A percentile compares a stretch with the other conserved stretches of the same genome.
Conservation (phyloP, 2,888 invertebrate genomes). For the Orthosia gothica region DNA sequence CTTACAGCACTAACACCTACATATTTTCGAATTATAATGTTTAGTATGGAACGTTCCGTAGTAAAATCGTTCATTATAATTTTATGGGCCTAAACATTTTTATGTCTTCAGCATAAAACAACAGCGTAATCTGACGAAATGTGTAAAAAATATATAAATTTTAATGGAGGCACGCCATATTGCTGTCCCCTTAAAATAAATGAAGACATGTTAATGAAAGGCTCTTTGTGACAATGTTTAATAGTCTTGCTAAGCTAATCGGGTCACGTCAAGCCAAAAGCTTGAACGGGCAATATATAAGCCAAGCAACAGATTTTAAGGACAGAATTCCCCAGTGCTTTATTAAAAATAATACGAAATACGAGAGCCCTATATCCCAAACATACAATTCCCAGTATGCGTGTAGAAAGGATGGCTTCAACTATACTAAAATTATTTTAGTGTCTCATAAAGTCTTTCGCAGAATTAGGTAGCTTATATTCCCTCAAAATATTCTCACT, state of each 20-base stretch:
- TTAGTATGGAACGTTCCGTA: slow-evolving; percentile 23
- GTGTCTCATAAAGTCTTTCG: slow-evolving; percentile 59
- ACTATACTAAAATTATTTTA: slow-evolving; percentile 61
- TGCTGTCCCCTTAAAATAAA: slow-evolving; percentile 37
- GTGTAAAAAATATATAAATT: slow-evolving; percentile 23
- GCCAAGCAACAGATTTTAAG: slow-evolving; percentile 25
- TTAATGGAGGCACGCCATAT: slow-evolving; percentile 7
- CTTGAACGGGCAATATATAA: slow-evolving; percentile 32
- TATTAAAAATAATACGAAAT: slow-evolving; percentile 25
- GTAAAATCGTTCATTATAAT: slow-evolving; percentile 58
- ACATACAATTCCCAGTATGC: slow-evolving; percentile 33
- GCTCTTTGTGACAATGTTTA: slow-evolving; percentile 46
- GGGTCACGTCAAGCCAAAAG: slow-evolving; percentile 25
- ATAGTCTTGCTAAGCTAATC: slow-evolving; percentile 46
- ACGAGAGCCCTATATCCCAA: slow-evolving; percentile 17
- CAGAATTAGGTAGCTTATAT: slow-evolving; percentile 59
- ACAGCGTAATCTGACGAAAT: slow-evolving; percentile 53
- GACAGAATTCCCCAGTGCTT: slow-evolving; percentile 21
- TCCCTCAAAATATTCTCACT: slow-evolving; percentile 58
- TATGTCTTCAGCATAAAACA: slow-evolving; percentile 59
- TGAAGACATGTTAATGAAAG: slow-evolving; percentile 41
- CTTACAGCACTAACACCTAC: slow-evolving; percentile 51
- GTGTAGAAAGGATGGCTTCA: slow-evolving; percentile 35
- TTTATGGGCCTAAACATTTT: slow-evolving; percentile 56
- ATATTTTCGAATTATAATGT: slow-evolving; percentile 39